A percentile compares a stretch with the other conserved stretches of the same genome.
phyloP scores from a whole-genome alignment of 1,140 invertebrate species.

The Drosophila pachea region DNA sequence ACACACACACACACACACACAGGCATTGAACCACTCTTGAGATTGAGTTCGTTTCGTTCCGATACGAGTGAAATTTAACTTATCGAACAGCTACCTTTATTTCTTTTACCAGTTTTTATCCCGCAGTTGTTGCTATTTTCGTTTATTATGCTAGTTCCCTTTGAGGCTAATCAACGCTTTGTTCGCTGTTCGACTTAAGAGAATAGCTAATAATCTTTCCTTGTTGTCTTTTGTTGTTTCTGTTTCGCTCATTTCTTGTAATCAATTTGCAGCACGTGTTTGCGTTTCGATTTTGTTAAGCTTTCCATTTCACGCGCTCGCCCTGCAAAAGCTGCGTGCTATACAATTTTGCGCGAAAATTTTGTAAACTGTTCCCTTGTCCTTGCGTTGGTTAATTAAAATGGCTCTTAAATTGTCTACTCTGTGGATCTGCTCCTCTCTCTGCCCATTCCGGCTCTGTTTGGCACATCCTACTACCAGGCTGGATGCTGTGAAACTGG shows the following conservation, averaged over 20 bases:
- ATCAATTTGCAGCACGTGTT: slow-evolving; percentile 70
- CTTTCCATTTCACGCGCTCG: slow-evolving; percentile 61
- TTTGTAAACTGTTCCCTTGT: background rate
- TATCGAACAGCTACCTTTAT: slow-evolving; percentile 24
- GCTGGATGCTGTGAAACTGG: too few species aligned
- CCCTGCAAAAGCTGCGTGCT: slow-evolving; percentile 11
- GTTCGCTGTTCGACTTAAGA: slow-evolving; percentile 32
- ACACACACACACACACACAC: slow-evolving; percentile 13
- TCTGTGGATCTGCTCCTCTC: too few species aligned
- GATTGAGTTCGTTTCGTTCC: slow-evolving; percentile 6
- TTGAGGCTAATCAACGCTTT: slow-evolving; percentile 57
- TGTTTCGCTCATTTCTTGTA: slow-evolving; percentile 35
- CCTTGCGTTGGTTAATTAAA: background rate
- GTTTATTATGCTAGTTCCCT: slow-evolving; percentile 2
- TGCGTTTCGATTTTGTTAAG: slow-evolving; percentile 40
- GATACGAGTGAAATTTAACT: slow-evolving; percentile 51
- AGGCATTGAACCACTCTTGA: background rate
- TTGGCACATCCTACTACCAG: too few species aligned
- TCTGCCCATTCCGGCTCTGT: too few species aligned
- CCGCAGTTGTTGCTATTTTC: slow-evolving; percentile 11
- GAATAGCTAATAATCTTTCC: slow-evolving; percentile 50
- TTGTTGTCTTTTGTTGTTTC: slow-evolving; percentile 29
- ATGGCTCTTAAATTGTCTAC: background rate
- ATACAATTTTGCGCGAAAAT: background rate
- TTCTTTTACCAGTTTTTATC: slow-evolving; percentile 16